Base-by-base conservation (phyloP, 2,888 invertebrate species). In the Leptinotarsa rubiginosa region DNA sequence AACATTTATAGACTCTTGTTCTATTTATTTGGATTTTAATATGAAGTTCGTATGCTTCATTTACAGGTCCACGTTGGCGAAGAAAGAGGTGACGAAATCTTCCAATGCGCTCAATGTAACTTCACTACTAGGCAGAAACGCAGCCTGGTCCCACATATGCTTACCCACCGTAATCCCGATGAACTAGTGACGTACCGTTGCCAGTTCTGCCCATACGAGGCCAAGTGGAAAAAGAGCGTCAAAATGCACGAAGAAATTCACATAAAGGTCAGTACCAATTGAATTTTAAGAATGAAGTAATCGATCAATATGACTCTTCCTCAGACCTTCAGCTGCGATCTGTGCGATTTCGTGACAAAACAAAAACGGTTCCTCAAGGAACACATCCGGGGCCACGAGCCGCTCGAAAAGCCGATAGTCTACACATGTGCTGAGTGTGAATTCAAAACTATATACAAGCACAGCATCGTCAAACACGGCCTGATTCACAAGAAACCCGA, bases 221-320 rank as follows among this genome's bases (percentile, higher is more conserved):
- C 79, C 25, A 77, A 75, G 67, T 69, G 76, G 69, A 79, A 77
- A 52, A 75, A 72, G 16, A 79, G 79, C 52, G 67, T 79, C 10
- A 79, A 66, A 13, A 66, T 73, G 22, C 76, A 79, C 66, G 73
- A 70, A 49, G 20, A 52, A 10, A 70, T 47, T 49, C 70, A 72
- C 62, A 2, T 73, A 20, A 47, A 69, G 66, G 75, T 70, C 16
- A 49, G 66, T 72, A 15, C 7, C 12, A 41, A 10, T 41, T 41
- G 10, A 41, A 41, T 41, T 41, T 3, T 10, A 41, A 10, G 31
- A 41, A 10, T 41, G 41, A 41, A 41, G 10, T 12, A 41, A 41
- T 41, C 2, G 2, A 41, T 62, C 7, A 1, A 12, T n/a, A 7
- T 7, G 18, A 52, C 18, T 69, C 5, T 54, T 71, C n/a, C 65